A percentile compares a stretch with the other conserved stretches of the same genome.
These are phyloP conservation scores for Apostichopus japonicus DNA, from an alignment of 35 echinoderm and acorn worm genomes.

Conservation along the genomic window DNA sequence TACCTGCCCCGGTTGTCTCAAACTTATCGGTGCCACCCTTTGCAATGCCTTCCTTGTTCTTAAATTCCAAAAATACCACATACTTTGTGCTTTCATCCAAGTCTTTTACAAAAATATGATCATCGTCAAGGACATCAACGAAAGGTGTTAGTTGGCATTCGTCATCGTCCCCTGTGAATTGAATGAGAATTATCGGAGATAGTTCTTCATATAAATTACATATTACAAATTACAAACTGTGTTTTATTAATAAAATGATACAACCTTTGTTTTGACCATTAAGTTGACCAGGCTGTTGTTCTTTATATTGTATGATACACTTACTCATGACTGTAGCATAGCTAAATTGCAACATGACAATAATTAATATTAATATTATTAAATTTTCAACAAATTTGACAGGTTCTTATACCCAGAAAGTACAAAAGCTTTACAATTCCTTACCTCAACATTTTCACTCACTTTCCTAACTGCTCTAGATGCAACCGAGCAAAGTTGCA, in stretches of 20 bases:
- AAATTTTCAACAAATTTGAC: not conserved
- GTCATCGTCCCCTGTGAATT: not conserved
- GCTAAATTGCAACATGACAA: no score
- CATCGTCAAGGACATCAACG: constrained; percentile 57
- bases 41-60: constrained; percentile 29
- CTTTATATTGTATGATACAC: no score
- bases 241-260: no score
- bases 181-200: not conserved
- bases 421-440: not conserved
- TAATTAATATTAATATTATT: not conserved
- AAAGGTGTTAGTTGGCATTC: not conserved
- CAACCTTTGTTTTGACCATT: no score
- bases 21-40: not conserved
- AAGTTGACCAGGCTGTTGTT: not conserved
- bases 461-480: no score
- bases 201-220: no score
- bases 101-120: constrained; percentile 39
- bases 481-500: no score
- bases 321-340: no score
- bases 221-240: no score
- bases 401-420: not conserved
- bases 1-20: constrained; percentile 62
- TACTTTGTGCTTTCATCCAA: constrained; percentile 47
- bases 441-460: not conserved
- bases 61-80: constrained; percentile 7